Conservation (phyloP, 2,888 invertebrate species). For the Caenorhabditis sulstoni region DNA sequence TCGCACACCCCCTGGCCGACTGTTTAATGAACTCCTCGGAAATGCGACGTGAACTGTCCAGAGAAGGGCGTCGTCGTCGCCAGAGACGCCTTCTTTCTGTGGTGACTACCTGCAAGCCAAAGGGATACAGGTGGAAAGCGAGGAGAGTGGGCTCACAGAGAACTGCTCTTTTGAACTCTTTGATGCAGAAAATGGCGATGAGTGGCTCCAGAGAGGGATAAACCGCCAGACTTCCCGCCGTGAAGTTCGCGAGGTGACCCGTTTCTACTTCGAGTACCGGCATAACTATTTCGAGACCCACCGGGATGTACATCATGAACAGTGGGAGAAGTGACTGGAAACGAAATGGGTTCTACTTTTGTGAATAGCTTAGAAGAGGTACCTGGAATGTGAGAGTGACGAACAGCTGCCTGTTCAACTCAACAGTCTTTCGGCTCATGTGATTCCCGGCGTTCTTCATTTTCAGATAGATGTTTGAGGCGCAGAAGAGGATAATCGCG, state of each 20-base stretch:
- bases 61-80: constrained; percentile 1
- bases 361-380: no score
- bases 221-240: constrained; percentile 17
- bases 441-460: constrained; percentile 25
- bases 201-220: constrained; percentile 47
- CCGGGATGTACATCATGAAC: constrained; percentile 47
- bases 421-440: constrained; percentile 35
- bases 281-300: constrained; percentile 22
- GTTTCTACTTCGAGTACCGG: constrained; percentile 34
- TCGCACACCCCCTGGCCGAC: no score
- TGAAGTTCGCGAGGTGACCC: constrained; percentile 37
- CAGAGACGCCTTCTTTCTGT: constrained; percentile 6
- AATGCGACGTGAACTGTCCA: not conserved
- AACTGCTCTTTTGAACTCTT: constrained; percentile 38
- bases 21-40: constrained; percentile 8
- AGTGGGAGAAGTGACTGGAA: constrained; percentile 45
- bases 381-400: constrained; percentile 38
- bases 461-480: constrained; percentile 32
- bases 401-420: constrained; percentile 34
- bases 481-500: constrained; percentile 30
- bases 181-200: constrained; percentile 43
- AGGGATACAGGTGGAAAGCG: not conserved
- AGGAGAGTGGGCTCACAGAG: constrained; percentile 12
- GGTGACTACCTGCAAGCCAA: not conserved
- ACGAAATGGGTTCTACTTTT: no score